These are phyloP conservation scores for Montifringilla adamsi DNA, from an alignment of 2,113 vertebrate species.

Conservation along the genomic window DNA sequence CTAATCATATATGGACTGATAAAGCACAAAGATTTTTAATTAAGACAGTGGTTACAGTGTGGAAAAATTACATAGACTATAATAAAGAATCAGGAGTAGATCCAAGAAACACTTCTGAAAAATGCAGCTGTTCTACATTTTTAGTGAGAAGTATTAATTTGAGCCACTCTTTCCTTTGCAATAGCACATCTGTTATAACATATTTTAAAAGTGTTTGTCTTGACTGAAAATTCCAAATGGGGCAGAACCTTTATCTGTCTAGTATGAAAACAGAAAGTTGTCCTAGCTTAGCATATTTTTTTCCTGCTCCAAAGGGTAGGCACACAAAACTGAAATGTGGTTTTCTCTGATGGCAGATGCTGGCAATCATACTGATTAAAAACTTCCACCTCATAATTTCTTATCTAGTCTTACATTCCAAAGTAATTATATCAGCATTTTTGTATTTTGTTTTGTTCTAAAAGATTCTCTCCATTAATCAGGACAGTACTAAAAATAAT, in stretches of 20 bases:
- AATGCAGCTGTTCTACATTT: neutral
- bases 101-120: neutral
- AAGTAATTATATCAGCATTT: constrained; percentile 4
- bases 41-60: neutral
- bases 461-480: neutral
- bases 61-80: neutral
- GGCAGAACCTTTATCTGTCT: neutral
- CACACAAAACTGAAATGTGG: neutral
- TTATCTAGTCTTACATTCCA: neutral
- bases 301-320: neutral
- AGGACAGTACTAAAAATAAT: neutral
- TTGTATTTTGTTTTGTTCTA: neutral
- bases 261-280: neutral
- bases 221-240: neutral
- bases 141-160: neutral
- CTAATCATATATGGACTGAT: neutral
- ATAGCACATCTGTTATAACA: neutral
- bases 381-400: neutral
- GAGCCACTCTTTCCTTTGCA: neutral
- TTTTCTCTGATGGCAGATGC: neutral
- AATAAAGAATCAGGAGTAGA: neutral
- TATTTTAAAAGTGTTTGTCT: neutral
- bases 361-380: neutral
- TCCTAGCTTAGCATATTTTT: neutral
- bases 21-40: neutral